Conservation (phyloP, 1,140 invertebrate species). For the Globodera ellingtonae region DNA sequence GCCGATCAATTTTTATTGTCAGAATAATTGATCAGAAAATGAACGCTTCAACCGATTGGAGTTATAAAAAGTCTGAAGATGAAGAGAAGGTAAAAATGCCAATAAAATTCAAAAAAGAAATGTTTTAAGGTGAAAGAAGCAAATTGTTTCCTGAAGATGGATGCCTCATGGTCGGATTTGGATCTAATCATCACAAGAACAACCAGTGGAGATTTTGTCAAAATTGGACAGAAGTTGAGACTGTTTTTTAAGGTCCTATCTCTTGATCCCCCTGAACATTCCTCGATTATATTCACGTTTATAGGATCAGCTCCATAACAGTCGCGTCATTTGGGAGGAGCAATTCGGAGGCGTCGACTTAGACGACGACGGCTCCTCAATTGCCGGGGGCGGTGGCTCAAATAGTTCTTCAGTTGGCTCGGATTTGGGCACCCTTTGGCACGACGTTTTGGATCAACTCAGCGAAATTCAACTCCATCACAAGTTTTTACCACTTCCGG, state of each 20-base stretch:
- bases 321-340: constrained; percentile 28
- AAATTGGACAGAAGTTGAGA: constrained; percentile 54
- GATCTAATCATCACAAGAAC: constrained; percentile 60
- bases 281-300: constrained; percentile 2
- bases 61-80: constrained; percentile 16
- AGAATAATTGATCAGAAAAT: constrained; percentile 47
- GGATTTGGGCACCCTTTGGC: constrained; percentile 36
- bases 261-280: no score
- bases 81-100: not conserved
- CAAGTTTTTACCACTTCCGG: constrained; percentile 46
- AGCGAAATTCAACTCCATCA: constrained; percentile 53
- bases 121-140: constrained; percentile 46
- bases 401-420: not conserved
- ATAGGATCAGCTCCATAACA: constrained; percentile 56
- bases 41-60: constrained; percentile 51
- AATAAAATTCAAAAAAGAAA: no score
- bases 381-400: not conserved
- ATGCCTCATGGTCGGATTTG: constrained; percentile 52
- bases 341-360: not conserved
- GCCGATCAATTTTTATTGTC: constrained; percentile 53
- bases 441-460: constrained; percentile 50
- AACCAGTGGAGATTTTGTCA: constrained; percentile 53
- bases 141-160: constrained; percentile 45
- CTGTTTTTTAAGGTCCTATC: constrained; percentile 54
- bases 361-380: not conserved